A percentile compares a stretch with the other conserved stretches of the same genome.
phyloP scores from a whole-genome alignment of 2,888 invertebrate species.

The Drosophila algonquin region DNA sequence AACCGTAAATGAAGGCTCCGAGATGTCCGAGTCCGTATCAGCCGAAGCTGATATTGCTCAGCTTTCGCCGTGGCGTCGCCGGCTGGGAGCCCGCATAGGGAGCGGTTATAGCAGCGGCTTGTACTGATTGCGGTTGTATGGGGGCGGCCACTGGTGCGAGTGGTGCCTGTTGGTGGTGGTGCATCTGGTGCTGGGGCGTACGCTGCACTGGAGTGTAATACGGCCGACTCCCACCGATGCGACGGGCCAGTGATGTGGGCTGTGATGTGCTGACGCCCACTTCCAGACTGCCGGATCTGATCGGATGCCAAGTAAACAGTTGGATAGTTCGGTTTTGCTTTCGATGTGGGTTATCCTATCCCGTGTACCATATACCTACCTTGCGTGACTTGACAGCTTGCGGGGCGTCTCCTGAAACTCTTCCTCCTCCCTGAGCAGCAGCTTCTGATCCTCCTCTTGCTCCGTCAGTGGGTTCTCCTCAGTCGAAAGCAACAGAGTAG shows the following conservation, averaged over 20 bases:
- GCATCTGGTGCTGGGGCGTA: slow-evolving; percentile 64
- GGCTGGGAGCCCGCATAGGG: slow-evolving; percentile 85
- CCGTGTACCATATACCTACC: too few species aligned
- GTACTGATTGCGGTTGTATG: slow-evolving; percentile 85
- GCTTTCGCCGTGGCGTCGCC: slow-evolving; percentile 89
- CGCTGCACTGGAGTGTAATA: slow-evolving; percentile 73
- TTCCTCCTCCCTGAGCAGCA: slow-evolving; percentile 1
- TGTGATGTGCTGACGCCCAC: slow-evolving; percentile 49
- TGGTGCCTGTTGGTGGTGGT: slow-evolving; percentile 35
- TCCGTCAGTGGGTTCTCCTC: background rate
- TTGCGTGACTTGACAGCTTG: slow-evolving; percentile 13
- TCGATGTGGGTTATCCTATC: background rate
- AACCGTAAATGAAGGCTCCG: slow-evolving; percentile 82
- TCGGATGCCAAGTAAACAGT: slow-evolving; percentile 89
- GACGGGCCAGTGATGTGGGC: slow-evolving; percentile 53
- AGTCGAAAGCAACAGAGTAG: background rate
- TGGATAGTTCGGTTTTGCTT: background rate
- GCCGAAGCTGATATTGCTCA: slow-evolving; percentile 88
- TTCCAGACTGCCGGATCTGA: slow-evolving; percentile 76
- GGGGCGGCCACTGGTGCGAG: background rate
- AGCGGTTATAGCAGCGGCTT: slow-evolving; percentile 85
- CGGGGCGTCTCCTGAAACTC: slow-evolving; percentile 25
- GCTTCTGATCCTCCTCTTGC: slow-evolving; percentile 16
- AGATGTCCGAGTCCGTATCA: too few species aligned
- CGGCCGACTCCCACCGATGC: slow-evolving; percentile 67